A percentile compares a stretch with the other conserved stretches of the same genome.
Evolutionary conservation across 2,888 invertebrate species (phyloP).

Genomic region (Metellina segmentata): DNA sequence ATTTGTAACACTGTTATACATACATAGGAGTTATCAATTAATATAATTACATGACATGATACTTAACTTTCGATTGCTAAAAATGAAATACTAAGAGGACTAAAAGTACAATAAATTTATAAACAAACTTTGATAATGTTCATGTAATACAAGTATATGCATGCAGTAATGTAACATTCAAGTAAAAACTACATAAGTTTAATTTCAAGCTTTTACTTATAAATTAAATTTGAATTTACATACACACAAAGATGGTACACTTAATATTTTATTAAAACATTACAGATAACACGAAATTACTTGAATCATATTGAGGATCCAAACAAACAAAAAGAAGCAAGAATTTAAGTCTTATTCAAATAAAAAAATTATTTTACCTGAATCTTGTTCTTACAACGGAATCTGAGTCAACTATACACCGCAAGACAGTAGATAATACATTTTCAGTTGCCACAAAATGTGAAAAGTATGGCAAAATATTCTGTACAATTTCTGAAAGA

Average conservation of each 20-base stretch:
- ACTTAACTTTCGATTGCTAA: no score
- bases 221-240: no score
- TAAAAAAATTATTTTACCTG: slow-evolving; percentile 32
- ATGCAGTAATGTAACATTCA: no score
- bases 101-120: no score
- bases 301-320: not conserved
- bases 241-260: not conserved
- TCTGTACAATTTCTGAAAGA: slow-evolving; percentile 45
- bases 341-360: not conserved
- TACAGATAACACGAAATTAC: not conserved
- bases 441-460: slow-evolving; percentile 59
- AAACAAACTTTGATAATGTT: no score
- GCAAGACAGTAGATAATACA: slow-evolving; percentile 40
- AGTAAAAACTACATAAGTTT: no score
- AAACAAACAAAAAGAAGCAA: not conserved
- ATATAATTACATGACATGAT: no score
- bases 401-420: slow-evolving; percentile 46
- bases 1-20: no score
- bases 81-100: no score
- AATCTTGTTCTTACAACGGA: slow-evolving; percentile 45
- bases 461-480: slow-evolving; percentile 42
- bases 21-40: no score
- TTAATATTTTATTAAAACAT: not conserved
- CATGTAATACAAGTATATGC: no score
- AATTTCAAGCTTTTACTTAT: no score